A percentile compares a stretch with the other conserved stretches of the same genome.
Evolutionary conservation across 2,888 invertebrate species (phyloP).

Genomic region (Ophioninae sp.): DNA sequence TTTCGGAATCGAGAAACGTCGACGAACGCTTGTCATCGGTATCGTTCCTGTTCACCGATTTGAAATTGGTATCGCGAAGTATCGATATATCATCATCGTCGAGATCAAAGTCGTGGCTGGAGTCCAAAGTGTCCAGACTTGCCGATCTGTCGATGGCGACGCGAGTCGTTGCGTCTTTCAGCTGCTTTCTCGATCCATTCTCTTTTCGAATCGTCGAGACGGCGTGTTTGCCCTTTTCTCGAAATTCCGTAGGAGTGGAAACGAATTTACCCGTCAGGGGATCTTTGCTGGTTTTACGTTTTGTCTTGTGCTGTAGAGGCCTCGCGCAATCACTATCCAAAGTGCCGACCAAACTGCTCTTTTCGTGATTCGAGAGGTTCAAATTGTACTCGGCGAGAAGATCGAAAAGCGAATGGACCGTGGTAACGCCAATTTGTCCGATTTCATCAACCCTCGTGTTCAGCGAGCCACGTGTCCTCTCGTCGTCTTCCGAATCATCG

Average conservation of each 20-base stretch:
- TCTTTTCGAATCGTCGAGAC: conserved; percentile 4
- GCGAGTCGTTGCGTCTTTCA: too few species aligned
- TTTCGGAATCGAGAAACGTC: conserved; percentile 35
- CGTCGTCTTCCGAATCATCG: conserved; percentile 63
- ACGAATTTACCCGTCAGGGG: conserved; percentile 52
- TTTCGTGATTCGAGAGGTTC: conserved; percentile 55
- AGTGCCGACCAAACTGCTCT: conserved; percentile 16
- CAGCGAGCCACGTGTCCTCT: conserved; percentile 41
- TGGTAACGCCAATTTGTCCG: neutral
- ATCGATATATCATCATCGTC: conserved; percentile 60
- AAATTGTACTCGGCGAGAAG: conserved; percentile 52
- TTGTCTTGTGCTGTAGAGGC: neutral
- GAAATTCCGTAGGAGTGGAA: neutral
- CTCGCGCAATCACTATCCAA: neutral
- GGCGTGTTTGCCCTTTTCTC: neutral
- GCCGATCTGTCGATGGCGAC: conserved; percentile 3
- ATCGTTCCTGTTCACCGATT: conserved; percentile 16
- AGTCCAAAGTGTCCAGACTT: conserved; percentile 11
- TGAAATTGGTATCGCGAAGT: conserved; percentile 43
- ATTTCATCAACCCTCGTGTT: neutral
- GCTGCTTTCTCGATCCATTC: neutral
- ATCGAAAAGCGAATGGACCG: conserved; percentile 28
- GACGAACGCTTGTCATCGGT: conserved; percentile 8
- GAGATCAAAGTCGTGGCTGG: conserved; percentile 31
- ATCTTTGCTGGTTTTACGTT: conserved; percentile 26